Percentiles rank a stretch among this genome's conserved stretches.
Conservation (phyloP, 2,888 invertebrate species). For the Lamproptera curius region DNA sequence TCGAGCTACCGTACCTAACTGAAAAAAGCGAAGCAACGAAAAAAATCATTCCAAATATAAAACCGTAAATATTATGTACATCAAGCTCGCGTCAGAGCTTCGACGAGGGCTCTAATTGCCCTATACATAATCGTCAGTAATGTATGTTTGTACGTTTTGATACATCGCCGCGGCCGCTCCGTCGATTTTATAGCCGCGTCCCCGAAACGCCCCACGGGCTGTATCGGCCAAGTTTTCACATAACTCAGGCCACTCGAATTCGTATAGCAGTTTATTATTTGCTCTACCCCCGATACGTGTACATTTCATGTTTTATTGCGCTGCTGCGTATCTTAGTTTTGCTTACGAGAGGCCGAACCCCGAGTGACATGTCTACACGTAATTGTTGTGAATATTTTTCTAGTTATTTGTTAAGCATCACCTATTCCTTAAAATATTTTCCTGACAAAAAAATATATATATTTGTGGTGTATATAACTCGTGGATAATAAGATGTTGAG, state of each 20-base stretch:
- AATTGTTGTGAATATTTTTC: too few relatives aligned
- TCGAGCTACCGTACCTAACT: too few relatives aligned
- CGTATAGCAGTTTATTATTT: conserved; percentile 70
- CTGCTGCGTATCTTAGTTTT: conserved; percentile 47
- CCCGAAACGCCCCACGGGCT: conserved; percentile 42
- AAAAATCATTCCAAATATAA: too few relatives aligned
- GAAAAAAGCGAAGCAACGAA: too few relatives aligned
- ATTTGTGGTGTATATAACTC: too few relatives aligned
- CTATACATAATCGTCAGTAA: background rate
- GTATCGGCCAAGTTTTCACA: conserved; percentile 67
- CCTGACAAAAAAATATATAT: too few relatives aligned
- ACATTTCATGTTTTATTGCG: conserved; percentile 53
- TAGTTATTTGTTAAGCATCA: too few relatives aligned
- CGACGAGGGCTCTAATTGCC: conserved; percentile 1
- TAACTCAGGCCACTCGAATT: conserved; percentile 75
- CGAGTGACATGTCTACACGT: too few relatives aligned
- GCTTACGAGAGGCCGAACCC: conserved; percentile 30
- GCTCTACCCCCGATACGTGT: conserved; percentile 44
- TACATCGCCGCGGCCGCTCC: conserved; percentile 32
- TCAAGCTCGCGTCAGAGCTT: too few relatives aligned
- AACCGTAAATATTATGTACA: too few relatives aligned
- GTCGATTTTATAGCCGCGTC: conserved; percentile 34
- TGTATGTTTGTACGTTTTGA: conserved; percentile 9
- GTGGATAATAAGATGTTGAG: too few relatives aligned
- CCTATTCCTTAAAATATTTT: too few relatives aligned